Evolutionary conservation across 2,113 vertebrate species (phyloP), one percentile per base, ranked within the genome.

Genomic region (Odobenus rosmarus): DNA sequence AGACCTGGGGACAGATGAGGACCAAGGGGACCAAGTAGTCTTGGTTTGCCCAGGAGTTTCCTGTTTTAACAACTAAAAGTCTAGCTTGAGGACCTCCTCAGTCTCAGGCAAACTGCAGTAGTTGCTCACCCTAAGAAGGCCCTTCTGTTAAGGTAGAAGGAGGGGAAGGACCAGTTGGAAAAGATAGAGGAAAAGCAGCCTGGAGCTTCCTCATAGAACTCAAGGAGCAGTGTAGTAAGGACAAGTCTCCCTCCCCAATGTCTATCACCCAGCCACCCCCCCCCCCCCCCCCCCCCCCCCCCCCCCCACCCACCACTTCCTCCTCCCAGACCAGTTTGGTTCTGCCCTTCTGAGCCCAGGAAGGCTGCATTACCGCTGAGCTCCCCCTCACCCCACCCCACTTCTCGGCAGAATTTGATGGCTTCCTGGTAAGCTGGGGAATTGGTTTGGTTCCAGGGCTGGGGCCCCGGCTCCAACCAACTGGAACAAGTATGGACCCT

Each of bases 291-390:
- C 23, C 39, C 39, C 39, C 39, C 39, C 39, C 39, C 23, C 23
- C 61, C 19, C 51, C 51, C 24, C 28, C 2, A 39, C 39, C 39
- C 39, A 4, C 23, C 46, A 46, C 16, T 9, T 93, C 69, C 69
- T 88, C 23, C 9, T 13, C 51, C 46, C 28, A 59, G 12, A 42
- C 23, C 36, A 74, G 28, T 59, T 84, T 93, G 36, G 28, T 85
- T 97, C 62, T 85, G 62, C 59, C 8, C 11, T 67, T 74, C 74
- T 67, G 72, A 67, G 51, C 21, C 53, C 42, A 51, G 64, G 57
- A 95, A 94, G 13, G 31, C 51, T 87, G 88, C 72, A 36, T 96
- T 72, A 92, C 59, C 31, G 92, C 92, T 86, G 18, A 85, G 42
- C 2, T 69, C 28, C 6, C 28, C 21, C 61, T 46, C 12, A 2